These are phyloP conservation scores for Salticus scenicus DNA, from an alignment of 2,888 invertebrate genomes.

Conservation along the genomic window DNA sequence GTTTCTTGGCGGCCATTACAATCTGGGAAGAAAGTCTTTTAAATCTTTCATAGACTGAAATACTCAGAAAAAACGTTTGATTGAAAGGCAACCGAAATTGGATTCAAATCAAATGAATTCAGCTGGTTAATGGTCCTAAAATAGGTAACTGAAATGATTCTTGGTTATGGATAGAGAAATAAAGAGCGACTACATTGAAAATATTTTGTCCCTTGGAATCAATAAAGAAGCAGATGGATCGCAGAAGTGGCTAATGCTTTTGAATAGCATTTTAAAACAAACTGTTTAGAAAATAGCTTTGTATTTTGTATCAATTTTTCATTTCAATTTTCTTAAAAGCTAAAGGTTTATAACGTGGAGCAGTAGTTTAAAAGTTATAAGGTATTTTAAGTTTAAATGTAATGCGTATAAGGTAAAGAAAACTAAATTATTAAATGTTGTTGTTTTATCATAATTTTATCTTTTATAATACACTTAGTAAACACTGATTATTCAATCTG, in stretches of 20 bases:
- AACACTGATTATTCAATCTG: too few species aligned
- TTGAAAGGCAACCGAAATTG: constrained; percentile 18
- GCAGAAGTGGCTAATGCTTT: neutral
- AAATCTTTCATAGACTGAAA: constrained; percentile 40
- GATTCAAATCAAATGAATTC: constrained; percentile 47
- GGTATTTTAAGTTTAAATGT: too few species aligned
- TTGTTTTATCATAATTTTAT: too few species aligned
- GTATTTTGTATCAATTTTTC: too few species aligned
- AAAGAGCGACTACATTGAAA: neutral
- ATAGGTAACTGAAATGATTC: neutral
- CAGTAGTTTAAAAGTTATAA: too few species aligned
- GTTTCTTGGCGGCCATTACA: constrained; percentile 54
- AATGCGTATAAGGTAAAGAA: too few species aligned
- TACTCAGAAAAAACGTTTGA: constrained; percentile 30
- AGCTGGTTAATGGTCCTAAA: constrained; percentile 59
- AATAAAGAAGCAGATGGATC: neutral
- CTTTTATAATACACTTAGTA: too few species aligned
- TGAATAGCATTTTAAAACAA: neutral
- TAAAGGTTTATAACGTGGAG: too few species aligned
- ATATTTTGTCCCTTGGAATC: neutral
- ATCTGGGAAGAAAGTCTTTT: constrained; percentile 41
- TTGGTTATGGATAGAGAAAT: neutral
- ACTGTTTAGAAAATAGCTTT: neutral
- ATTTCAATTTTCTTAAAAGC: too few species aligned
- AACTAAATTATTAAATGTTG: too few species aligned